Evolutionary conservation across 2,797 vertebrate genomes (phyloP).

Genomic region (Cyprinodon diabolis): DNA sequence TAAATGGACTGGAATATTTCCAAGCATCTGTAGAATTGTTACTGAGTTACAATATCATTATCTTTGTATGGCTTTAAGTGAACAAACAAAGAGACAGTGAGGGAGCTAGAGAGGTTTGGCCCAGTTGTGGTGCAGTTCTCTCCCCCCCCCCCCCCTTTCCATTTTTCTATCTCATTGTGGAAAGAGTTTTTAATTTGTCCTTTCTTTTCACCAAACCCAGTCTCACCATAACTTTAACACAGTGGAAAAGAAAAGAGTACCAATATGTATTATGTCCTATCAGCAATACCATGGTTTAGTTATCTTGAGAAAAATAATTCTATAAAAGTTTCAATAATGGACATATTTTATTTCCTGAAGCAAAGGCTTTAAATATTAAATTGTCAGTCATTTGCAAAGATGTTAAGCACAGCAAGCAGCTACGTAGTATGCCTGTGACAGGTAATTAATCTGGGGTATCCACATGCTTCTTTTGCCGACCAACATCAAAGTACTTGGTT

Average conservation of each 20-base stretch:
- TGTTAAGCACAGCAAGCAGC: conserved; percentile 32
- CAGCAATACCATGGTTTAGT: conserved; percentile 40
- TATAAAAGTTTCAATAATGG: conserved; percentile 34
- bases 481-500: conserved; percentile 66
- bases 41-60: conserved; percentile 60
- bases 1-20: conserved; percentile 57
- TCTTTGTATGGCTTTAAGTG: conserved; percentile 50
- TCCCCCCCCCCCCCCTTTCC: too few species aligned
- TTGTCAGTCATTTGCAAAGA: conserved; percentile 38
- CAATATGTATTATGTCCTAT: conserved; percentile 44
- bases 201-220: conserved; percentile 41
- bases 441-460: conserved; percentile 68
- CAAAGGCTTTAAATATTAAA: conserved; percentile 20
- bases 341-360: conserved; percentile 23
- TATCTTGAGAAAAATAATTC: conserved; percentile 37
- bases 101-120: conserved; percentile 40
- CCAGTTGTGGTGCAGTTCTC: conserved; percentile 54
- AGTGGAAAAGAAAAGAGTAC: conserved; percentile 35
- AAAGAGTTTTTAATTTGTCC: conserved; percentile 40
- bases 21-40: conserved; percentile 43
- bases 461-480: conserved; percentile 69
- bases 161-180: conserved; percentile 20
- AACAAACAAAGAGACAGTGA: conserved; percentile 39
- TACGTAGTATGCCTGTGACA: conserved; percentile 34
- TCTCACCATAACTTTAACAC: conserved; percentile 48